Percentiles rank a stretch among this genome's conserved stretches.
These are phyloP conservation scores for Andrena flavipes DNA, from an alignment of 2,888 invertebrate genomes.

Conservation along the genomic window DNA sequence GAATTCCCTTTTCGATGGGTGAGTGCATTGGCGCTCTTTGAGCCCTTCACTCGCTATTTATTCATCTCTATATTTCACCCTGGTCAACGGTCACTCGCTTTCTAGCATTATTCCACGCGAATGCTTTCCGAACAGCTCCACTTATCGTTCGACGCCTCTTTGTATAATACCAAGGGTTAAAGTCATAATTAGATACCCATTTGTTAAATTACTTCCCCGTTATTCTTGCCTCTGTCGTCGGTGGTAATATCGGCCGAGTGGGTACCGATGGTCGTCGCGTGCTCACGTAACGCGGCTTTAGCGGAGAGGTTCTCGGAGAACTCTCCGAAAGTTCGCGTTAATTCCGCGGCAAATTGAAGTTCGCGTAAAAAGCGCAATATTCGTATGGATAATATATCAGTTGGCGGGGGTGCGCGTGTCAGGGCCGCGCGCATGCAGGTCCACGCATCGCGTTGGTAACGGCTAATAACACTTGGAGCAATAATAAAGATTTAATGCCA, in stretches of 20 bases:
- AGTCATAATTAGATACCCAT: too few relatives aligned
- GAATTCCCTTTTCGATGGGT: not conserved
- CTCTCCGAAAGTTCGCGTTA: constrained; percentile 40
- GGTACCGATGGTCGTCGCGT: too few relatives aligned
- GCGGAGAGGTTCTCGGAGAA: not conserved
- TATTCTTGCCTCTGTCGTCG: constrained; percentile 5
- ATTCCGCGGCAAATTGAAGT: constrained; percentile 52
- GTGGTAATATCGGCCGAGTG: not conserved
- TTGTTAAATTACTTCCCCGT: not conserved
- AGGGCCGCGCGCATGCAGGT: constrained; percentile 32
- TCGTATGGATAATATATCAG: constrained; percentile 50
- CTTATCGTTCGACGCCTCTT: too few relatives aligned
- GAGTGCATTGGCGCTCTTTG: not conserved
- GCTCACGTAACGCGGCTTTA: constrained; percentile 6
- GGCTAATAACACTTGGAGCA: constrained; percentile 55
- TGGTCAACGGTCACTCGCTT: too few relatives aligned
- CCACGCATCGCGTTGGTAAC: constrained; percentile 31
- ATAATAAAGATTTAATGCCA: constrained; percentile 60
- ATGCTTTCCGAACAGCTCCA: too few relatives aligned
- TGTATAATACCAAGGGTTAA: too few relatives aligned
- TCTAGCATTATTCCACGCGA: too few relatives aligned
- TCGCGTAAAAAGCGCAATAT: constrained; percentile 57
- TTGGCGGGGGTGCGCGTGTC: constrained; percentile 45
- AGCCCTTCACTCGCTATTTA: too few relatives aligned
- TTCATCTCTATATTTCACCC: too few relatives aligned